Evolutionary conservation across 2,888 invertebrate genomes (phyloP).

Genomic region (Leucophora obtusa): DNA sequence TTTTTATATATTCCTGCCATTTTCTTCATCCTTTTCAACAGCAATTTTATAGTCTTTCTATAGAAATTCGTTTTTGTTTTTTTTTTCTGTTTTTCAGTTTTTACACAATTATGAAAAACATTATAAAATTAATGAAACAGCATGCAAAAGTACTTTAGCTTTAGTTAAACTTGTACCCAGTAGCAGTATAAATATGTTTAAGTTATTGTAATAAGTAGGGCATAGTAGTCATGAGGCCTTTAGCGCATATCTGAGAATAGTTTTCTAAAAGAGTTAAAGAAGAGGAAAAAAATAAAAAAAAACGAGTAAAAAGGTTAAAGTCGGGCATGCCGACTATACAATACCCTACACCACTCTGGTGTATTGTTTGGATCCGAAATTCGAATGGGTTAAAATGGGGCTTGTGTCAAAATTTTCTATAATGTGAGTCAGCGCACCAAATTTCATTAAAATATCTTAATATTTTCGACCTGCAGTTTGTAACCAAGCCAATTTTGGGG

Average conservation of each 20-base stretch:
- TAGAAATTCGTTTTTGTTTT: not conserved
- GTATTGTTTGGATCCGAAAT: too few species aligned
- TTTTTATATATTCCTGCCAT: conserved; percentile 27
- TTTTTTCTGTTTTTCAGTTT: conserved; percentile 19
- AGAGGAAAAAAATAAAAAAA: not conserved
- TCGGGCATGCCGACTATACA: too few species aligned
- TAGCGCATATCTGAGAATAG: conserved; percentile 47
- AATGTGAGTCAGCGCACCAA: too few species aligned
- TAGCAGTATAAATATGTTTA: conserved; percentile 36
- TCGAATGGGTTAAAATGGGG: too few species aligned
- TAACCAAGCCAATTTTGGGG: too few species aligned
- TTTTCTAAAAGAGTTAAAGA: conserved; percentile 50
- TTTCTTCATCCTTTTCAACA: conserved; percentile 28
- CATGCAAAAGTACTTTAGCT: conserved; percentile 64
- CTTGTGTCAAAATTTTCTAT: too few species aligned
- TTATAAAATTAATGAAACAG: conserved; percentile 66
- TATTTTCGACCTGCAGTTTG: too few species aligned
- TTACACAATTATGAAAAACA: conserved; percentile 50
- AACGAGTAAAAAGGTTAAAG: not conserved
- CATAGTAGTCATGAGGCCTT: conserved; percentile 49
- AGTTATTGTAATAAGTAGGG: conserved; percentile 42
- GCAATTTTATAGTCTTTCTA: conserved; percentile 32
- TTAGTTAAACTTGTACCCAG: conserved; percentile 35
- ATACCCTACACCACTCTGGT: too few species aligned
- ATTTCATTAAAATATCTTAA: too few species aligned